Base-by-base conservation (phyloP, 2,888 invertebrate species). In the Noctua janthe region DNA sequence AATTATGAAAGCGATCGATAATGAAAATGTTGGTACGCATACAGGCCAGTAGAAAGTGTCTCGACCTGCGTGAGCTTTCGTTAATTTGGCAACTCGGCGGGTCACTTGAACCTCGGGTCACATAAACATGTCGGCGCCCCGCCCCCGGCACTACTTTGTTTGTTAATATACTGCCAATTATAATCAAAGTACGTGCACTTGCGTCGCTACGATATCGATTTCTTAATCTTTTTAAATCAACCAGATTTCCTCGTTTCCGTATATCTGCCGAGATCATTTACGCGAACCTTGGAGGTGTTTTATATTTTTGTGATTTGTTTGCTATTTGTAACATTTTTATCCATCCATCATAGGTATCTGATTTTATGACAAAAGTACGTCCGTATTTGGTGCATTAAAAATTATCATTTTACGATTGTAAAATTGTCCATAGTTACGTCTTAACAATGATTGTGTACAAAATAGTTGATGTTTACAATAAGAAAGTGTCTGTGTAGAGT, bases 1-100 rank as follows among this genome's bases (percentile, higher is more conserved):
- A 95, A 95, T 96, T 96, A 96, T 97, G 94, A 95, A 95, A 95
- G 95, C 95, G 95, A 96, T 96, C 96, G 95, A 95, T 96, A 96
- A 95, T 95, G 95, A 95, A 96, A 96, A 96, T 95, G 94, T 94
- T 94, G 95, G 94, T 94, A 92, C 92, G 92, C 94, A 93, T 94
- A 92, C 94, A 93, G 93, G 92, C 91, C 93, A 92, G 95, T 96
- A 96, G 97, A 97, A 97, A 97, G 97, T 97, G 94, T 96, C 96
- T 96, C 96, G 96, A 93, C 92, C 94, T 93, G 94, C 92, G 93
- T 91, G 94, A 94, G 95, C 95, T 95, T 96, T 96, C 96, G 94
- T 95, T 95, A 95, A 95, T 94, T 94, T 95, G 95, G 95, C 94
- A 94, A 94, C 94, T 91, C 92, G 92, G 91, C 90, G 91, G 97